These are phyloP conservation scores for Sebastolobus altivelis DNA, from an alignment of 2,797 vertebrate species.

Conservation along the genomic window DNA sequence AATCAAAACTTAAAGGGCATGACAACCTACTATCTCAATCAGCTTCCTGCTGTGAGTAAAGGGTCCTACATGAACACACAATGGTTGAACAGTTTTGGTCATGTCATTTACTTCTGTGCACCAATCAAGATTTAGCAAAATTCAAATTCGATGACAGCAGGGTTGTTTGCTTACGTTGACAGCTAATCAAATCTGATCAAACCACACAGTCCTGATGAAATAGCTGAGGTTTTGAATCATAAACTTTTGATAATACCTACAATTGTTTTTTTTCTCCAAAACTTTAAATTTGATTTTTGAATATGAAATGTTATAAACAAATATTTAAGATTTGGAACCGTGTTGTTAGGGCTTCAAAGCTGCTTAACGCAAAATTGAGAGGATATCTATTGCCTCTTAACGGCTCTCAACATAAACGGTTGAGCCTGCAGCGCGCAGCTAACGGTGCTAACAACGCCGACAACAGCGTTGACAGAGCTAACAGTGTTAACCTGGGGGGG, in stretches of 20 bases:
- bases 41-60: neutral
- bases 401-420: too few relatives aligned
- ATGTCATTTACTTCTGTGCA: neutral
- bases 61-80: neutral
- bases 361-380: too few relatives aligned
- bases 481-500: too few relatives aligned
- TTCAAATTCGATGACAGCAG: neutral
- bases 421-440: too few relatives aligned
- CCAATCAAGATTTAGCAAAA: neutral
- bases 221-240: neutral
- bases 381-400: too few relatives aligned
- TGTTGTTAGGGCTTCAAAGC: neutral
- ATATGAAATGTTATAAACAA: neutral
- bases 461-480: too few relatives aligned
- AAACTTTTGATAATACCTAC: neutral
- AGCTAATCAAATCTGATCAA: neutral
- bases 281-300: neutral
- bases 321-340: neutral
- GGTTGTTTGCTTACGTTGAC: neutral
- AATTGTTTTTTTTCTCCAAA: neutral
- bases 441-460: too few relatives aligned
- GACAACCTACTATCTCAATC: neutral
- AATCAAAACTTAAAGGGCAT: neutral
- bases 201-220: neutral
- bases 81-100: neutral